A percentile compares a stretch with the other conserved stretches of the same genome.
These are phyloP conservation scores for Tetranychus piercei DNA, from an alignment of 2,888 invertebrate species.

Conservation along the genomic window DNA sequence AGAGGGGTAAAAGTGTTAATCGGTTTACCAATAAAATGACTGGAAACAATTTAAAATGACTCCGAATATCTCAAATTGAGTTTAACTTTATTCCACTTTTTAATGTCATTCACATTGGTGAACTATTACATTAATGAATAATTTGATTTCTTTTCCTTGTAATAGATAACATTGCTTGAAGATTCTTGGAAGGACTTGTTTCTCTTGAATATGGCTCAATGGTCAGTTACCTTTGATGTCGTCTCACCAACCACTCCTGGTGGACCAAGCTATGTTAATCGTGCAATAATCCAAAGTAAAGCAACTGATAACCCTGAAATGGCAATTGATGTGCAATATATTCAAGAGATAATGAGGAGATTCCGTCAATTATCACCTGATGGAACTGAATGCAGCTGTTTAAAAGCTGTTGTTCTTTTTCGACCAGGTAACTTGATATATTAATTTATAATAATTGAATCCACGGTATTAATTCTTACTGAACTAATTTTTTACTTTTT, in stretches of 20 bases:
- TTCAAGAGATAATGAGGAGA: constrained; percentile 64
- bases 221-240: constrained; percentile 75
- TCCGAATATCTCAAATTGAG: no score
- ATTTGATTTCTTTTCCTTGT: not conserved
- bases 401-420: constrained; percentile 80
- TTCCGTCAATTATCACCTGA: constrained; percentile 77
- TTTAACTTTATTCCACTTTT: no score
- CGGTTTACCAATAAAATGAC: no score
- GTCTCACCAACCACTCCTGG: constrained; percentile 37
- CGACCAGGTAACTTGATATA: constrained; percentile 52
- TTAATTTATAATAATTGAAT: no score
- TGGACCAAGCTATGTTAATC: constrained; percentile 17
- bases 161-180: constrained; percentile 50
- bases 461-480: not conserved
- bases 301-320: constrained; percentile 16
- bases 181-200: constrained; percentile 88
- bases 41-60: no score
- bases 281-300: constrained; percentile 16
- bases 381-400: constrained; percentile 78
- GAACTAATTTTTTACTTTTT: not conserved
- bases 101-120: no score
- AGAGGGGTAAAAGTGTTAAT: no score
- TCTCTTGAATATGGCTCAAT: constrained; percentile 70
- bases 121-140: not conserved
- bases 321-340: constrained; percentile 30